Evolutionary conservation across 2,888 invertebrate genomes (phyloP), one percentile per base, ranked within the genome.

Genomic region (Neoascia interrupta): DNA sequence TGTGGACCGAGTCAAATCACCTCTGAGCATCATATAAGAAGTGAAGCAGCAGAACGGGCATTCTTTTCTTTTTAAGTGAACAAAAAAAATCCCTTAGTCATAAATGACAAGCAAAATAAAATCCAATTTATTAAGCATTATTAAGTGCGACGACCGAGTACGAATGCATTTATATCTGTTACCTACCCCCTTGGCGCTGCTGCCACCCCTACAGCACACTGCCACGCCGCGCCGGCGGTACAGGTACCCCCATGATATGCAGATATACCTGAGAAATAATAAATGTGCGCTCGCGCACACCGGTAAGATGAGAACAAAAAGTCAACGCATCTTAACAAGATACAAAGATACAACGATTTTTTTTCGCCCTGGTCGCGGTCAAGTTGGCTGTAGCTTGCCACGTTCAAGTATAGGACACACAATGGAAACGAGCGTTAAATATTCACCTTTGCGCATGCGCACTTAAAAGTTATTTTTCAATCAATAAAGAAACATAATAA

Each of bases 111-210:
- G 66, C 47, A 47, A 87, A 87, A 87, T 87, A 87, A 86, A 87
- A 86, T 87, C 87, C 87, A 86, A 87, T 87, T 87, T 87, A 87
- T 87, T 87, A 87, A 87, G 87, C 87, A 87, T 87, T 87, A 87
- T 86, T 87, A 87, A 87, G 87, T 87, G 87, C 87, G 86, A 87
- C 82, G 84, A 80, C 79, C 79, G 79, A 47, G 72, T 72, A 79
- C 72, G 66, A 72, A 79, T 79, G 79, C 72, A 79, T 79, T 72
- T 72, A 56, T 72, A 79, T 72, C 66, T 66, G 64, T 47, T 60
- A 60, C 61, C 31, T 36, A 4, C 37, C 74, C 49, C 58, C 47
- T n/a, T 51, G 13, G 15, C 58, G 5, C 51, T 41, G 4, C 28
- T 15, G 13, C 26, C 18, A 2, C 18, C n/a, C 11, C 8, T 11